These are phyloP conservation scores for Zeuzera pyrina DNA, from an alignment of 2,888 invertebrate genomes.

Conservation along the genomic window DNA sequence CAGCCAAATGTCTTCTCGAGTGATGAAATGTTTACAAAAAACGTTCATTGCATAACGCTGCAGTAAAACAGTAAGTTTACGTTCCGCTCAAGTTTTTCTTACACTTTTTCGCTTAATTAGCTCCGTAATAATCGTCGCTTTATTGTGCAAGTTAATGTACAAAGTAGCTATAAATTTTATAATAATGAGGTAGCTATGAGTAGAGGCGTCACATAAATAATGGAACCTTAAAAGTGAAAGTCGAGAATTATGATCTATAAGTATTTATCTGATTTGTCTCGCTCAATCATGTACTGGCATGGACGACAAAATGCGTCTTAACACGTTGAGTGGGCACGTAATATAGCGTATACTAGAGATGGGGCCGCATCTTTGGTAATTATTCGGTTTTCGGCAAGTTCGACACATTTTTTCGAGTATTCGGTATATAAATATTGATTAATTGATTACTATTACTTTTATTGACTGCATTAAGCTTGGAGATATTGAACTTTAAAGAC, in stretches of 20 bases:
- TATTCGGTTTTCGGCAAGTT: too few relatives aligned
- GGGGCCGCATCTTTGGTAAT: too few relatives aligned
- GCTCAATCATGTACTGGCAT: slow-evolving; percentile 44
- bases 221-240: slow-evolving; percentile 58
- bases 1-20: slow-evolving; percentile 41
- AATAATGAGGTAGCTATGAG: not conserved
- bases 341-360: too few relatives aligned
- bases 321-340: too few relatives aligned
- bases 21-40: slow-evolving; percentile 59
- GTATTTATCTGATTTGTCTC: slow-evolving; percentile 59
- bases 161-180: not conserved
- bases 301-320: slow-evolving; percentile 36
- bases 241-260: slow-evolving; percentile 35
- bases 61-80: slow-evolving; percentile 17
- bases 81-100: not conserved
- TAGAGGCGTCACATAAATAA: slow-evolving; percentile 13
- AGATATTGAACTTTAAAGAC: too few relatives aligned
- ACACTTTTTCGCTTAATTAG: not conserved
- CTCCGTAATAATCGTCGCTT: not conserved
- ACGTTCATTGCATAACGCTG: slow-evolving; percentile 38
- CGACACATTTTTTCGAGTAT: too few relatives aligned
- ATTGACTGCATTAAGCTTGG: too few relatives aligned
- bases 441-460: too few relatives aligned
- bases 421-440: too few relatives aligned
- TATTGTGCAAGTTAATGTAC: not conserved